These are phyloP conservation scores for Drosophila truncata DNA, from an alignment of 1,140 invertebrate species.

Conservation along the genomic window DNA sequence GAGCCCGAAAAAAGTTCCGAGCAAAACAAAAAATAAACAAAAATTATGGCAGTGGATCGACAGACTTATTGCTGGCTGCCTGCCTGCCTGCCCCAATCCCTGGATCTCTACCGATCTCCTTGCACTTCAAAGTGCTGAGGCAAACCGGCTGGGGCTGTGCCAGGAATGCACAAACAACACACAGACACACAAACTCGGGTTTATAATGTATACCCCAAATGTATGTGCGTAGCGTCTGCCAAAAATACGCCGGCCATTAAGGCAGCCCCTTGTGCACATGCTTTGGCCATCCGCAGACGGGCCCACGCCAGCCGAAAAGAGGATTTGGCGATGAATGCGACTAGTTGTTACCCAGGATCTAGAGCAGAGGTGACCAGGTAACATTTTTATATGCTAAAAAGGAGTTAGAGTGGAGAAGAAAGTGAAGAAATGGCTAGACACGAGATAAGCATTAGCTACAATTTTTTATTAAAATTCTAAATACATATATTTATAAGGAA, in stretches of 20 bases:
- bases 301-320: conserved; percentile 48
- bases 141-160: conserved; percentile 63
- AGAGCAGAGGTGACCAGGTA: not conserved
- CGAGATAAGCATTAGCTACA: too few relatives aligned
- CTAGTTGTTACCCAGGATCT: not conserved
- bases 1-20: conserved; percentile 68
- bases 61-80: conserved; percentile 70
- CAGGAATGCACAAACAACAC: conserved; percentile 42
- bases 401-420: not conserved
- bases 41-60: conserved; percentile 83
- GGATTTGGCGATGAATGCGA: not conserved
- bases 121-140: conserved; percentile 39
- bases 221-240: conserved; percentile 81
- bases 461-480: too few relatives aligned
- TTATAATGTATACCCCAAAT: conserved; percentile 53
- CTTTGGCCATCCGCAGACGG: conserved; percentile 33
- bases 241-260: conserved; percentile 79
- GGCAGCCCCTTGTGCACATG: conserved; percentile 39
- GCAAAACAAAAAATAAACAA: conserved; percentile 73
- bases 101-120: conserved; percentile 8
- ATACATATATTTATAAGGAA: too few relatives aligned
- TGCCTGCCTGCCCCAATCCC: conserved; percentile 3
- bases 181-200: conserved; percentile 15
- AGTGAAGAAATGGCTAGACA: not conserved
- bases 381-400: not conserved